Percentiles rank a stretch among this genome's conserved stretches.
Evolutionary conservation across 2,113 vertebrate species (phyloP).

Genomic region (Gobiocypris rarus): DNA sequence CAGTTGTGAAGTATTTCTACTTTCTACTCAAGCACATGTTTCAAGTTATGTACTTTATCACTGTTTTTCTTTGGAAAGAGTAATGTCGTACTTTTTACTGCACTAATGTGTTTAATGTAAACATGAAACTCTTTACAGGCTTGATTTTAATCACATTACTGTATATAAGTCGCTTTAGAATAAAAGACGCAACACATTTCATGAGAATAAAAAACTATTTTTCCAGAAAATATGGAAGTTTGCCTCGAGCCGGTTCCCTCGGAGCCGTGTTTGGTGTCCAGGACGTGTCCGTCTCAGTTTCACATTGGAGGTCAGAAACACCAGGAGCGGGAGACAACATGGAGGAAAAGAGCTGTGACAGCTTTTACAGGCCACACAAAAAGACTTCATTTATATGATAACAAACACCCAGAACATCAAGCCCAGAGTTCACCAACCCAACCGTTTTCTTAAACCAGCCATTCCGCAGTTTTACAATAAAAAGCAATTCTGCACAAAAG

Average conservation of each 20-base stretch:
- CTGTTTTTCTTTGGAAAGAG: too few relatives aligned
- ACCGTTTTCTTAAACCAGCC: neutral
- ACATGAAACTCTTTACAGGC: too few relatives aligned
- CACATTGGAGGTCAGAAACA: neutral
- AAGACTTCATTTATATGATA: constrained; percentile 21
- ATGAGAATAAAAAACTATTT: neutral
- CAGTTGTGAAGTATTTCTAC: too few relatives aligned
- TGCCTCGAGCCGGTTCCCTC: neutral
- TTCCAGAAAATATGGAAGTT: neutral
- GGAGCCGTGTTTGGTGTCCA: neutral
- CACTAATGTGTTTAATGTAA: too few relatives aligned
- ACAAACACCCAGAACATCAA: constrained; percentile 13
- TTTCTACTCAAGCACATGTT: too few relatives aligned
- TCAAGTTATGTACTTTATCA: too few relatives aligned
- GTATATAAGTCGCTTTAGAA: neutral
- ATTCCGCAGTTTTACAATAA: constrained; percentile 31
- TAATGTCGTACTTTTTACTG: too few relatives aligned
- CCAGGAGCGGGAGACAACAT: neutral
- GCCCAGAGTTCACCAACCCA: constrained; percentile 12
- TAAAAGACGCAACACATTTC: neutral
- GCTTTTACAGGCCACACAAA: constrained; percentile 24
- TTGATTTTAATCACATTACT: neutral
- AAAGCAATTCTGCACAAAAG: constrained; percentile 30
- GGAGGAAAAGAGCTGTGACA: constrained; percentile 20
- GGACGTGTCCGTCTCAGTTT: neutral